A percentile compares a stretch with the other conserved stretches of the same genome.
phyloP scores from a whole-genome alignment of 2,113 vertebrate species.

The Piaya cayana region DNA sequence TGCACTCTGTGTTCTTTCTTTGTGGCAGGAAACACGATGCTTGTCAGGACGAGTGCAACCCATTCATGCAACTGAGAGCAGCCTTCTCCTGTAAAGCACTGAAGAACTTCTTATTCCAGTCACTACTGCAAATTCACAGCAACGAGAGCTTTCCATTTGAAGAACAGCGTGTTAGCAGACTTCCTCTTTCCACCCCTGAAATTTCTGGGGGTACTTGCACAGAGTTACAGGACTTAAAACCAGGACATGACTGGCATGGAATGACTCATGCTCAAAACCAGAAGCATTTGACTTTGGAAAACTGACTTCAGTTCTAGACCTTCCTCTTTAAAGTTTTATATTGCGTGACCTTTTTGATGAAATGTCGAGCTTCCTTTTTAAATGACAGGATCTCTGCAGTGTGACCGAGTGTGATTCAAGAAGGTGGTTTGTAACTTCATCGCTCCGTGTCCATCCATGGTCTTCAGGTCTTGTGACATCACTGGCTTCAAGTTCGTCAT shows the following conservation, averaged over 20 bases:
- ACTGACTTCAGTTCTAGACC: neutral
- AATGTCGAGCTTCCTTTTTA: constrained; percentile 49
- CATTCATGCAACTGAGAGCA: neutral
- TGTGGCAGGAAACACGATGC: neutral
- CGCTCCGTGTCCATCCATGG: neutral
- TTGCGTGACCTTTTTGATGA: constrained; percentile 29
- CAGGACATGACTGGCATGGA: neutral
- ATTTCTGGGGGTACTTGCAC: neutral
- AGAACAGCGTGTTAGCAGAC: neutral
- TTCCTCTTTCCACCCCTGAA: constrained; percentile 22
- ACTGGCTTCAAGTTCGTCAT: neutral
- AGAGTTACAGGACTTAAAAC: neutral
- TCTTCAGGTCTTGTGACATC: neutral
- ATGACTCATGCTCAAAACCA: constrained; percentile 50
- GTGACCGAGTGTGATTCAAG: neutral
- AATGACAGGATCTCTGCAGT: neutral
- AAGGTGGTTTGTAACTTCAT: neutral
- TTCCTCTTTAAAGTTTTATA: constrained; percentile 34
- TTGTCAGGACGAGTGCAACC: neutral
- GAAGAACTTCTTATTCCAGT: neutral
- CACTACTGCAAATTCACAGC: neutral
- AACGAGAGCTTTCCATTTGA: neutral
- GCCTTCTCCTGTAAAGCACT: neutral
- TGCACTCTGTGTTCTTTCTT: neutral
- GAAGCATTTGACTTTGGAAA: constrained; percentile 36